These are phyloP conservation scores for Leptinotarsa defecta DNA, from an alignment of 1,140 invertebrate species.

Conservation along the genomic window DNA sequence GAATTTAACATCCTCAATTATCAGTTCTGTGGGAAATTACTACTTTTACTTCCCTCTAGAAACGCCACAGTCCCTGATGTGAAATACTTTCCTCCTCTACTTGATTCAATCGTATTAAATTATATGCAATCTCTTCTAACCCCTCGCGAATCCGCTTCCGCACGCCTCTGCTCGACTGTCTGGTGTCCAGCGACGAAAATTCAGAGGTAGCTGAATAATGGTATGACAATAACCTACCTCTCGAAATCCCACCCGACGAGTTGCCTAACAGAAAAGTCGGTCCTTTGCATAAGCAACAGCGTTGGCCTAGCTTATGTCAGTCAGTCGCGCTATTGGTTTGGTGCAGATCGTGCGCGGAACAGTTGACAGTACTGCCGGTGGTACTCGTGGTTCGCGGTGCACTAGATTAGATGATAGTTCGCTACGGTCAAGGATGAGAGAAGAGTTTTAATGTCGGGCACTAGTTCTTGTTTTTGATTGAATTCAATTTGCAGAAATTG, in stretches of 20 bases:
- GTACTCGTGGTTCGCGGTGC: background rate
- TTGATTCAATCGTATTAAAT: background rate
- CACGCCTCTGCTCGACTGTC: background rate
- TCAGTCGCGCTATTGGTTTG: background rate
- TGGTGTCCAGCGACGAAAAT: background rate
- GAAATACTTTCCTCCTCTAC: too few species aligned
- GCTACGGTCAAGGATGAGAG: background rate
- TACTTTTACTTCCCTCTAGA: too few species aligned
- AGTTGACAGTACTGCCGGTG: background rate
- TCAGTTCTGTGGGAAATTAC: too few species aligned
- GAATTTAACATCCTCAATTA: too few species aligned
- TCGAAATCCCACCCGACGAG: background rate
- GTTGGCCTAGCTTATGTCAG: background rate
- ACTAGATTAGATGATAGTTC: background rate
- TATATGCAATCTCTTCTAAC: background rate
- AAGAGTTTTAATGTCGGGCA: background rate
- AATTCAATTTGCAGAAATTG: too few species aligned
- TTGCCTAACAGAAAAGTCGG: background rate
- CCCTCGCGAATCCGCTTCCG: background rate
- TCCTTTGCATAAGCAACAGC: background rate
- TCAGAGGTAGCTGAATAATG: background rate
- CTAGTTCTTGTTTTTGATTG: too few species aligned
- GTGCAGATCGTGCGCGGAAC: background rate
- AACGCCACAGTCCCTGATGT: too few species aligned
- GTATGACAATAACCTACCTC: slow-evolving; percentile 8